phyloP scores from a whole-genome alignment of 2,113 vertebrate species.

The Dasypus novemcinctus region DNA sequence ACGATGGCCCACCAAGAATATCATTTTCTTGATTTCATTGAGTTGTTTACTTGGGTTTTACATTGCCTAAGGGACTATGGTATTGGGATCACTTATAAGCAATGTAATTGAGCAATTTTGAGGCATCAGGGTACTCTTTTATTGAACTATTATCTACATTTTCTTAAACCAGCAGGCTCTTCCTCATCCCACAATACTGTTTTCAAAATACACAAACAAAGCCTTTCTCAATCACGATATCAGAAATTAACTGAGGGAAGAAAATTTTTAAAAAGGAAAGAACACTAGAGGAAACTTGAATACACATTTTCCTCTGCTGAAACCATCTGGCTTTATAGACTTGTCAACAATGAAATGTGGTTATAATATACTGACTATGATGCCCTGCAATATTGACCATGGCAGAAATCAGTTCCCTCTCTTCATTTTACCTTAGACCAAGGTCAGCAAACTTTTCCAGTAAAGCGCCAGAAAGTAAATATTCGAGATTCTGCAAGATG shows the following conservation, averaged over 20 bases:
- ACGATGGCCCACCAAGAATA: conserved; percentile 38
- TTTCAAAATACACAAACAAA: conserved; percentile 45
- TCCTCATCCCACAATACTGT: conserved; percentile 10
- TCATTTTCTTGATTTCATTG: conserved; percentile 49
- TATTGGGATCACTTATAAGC: not conserved
- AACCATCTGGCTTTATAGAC: not conserved
- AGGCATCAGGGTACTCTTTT: conserved; percentile 39
- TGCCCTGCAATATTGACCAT: not conserved
- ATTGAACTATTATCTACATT: conserved; percentile 31
- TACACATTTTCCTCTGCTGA: not conserved
- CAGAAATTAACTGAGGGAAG: conserved; percentile 26
- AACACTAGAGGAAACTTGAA: not conserved
- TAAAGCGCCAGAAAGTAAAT: not conserved
- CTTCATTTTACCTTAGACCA: conserved; percentile 14
- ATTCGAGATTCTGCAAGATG: not conserved
- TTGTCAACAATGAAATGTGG: not conserved
- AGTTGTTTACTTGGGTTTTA: conserved; percentile 53
- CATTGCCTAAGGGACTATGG: conserved; percentile 18
- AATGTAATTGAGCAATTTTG: conserved; percentile 52
- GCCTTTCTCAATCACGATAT: not conserved
- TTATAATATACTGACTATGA: not conserved
- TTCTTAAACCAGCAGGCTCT: conserved; percentile 50
- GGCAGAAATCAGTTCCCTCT: not conserved
- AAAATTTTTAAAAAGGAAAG: not conserved
- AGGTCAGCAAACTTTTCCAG: not conserved